Evolutionary conservation across 2,113 vertebrate species (phyloP), one percentile per base, ranked within the genome.

Genomic region (Heterocephalus glaber): DNA sequence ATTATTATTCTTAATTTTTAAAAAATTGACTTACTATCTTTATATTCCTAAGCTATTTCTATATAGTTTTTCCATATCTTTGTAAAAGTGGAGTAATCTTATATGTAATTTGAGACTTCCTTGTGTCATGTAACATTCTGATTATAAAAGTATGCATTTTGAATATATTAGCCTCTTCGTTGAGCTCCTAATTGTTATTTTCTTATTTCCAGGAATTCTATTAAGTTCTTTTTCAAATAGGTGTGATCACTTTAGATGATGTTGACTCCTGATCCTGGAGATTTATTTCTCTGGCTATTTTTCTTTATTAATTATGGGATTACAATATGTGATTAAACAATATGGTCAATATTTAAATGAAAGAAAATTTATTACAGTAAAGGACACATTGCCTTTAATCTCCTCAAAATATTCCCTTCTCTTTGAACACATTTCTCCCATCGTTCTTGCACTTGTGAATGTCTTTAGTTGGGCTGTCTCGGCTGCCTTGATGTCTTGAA

Each of bases 121-220:
- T 76, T 92, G 38, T 81, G 84, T 95, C 76, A 76, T 22, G 84
- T 52, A 80, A 35, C 22, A 84, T 70, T 58, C 44, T 86, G n/a
- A 82, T 74, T 80, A 7, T 92, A 49, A 90, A 79, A 80, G 72
- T 58, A 54, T 91, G n/a, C 22, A 85, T 95, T 92, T 87, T 80
- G 60, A 90, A 60, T 35, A 26, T 68, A 89, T 35, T 95, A 41
- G 79, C 12, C 7, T 88, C 38, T 83, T 65, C 14, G 24, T 24
- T 86, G 44, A 47, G 8, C 41, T 96, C 74, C 54, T 61, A 72
- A 35, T 56, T 80, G 38, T 91, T 68, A 52, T 70, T 85, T 90
- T n/a, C 22, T 90, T 93, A 56, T 92, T 81, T 93, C 49, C 60
- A 63, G 3, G 33, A 91, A 58, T 92, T 85, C 63, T 63, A 60